Percentiles rank a stretch among this genome's conserved stretches.
These are phyloP conservation scores for Trilocha varians DNA, from an alignment of 2,888 invertebrate genomes.

Conservation along the genomic window DNA sequence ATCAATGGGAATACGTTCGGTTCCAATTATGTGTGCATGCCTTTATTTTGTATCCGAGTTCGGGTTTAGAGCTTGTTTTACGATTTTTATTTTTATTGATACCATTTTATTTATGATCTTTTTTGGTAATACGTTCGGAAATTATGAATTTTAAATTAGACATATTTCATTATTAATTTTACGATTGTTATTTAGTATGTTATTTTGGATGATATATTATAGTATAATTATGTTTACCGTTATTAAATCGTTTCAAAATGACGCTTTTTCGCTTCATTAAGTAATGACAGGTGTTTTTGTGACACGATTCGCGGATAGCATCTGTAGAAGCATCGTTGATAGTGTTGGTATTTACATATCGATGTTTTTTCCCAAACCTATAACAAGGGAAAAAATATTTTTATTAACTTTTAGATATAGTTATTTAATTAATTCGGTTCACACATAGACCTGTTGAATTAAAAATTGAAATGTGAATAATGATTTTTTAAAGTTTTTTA, in stretches of 20 bases:
- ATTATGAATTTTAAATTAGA: not conserved
- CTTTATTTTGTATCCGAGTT: slow-evolving; percentile 51
- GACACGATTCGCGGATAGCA: not conserved
- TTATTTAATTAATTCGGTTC: no score
- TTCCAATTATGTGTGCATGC: slow-evolving; percentile 61
- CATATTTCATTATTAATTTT: not conserved
- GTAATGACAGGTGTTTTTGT: not conserved
- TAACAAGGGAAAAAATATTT: no score
- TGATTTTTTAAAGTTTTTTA: no score
- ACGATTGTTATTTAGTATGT: not conserved
- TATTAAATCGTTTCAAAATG: not conserved
- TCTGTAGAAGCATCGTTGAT: not conserved
- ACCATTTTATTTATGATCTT: slow-evolving; percentile 13
- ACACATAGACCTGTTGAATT: no score
- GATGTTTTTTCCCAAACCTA: not conserved
- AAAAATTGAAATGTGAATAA: no score
- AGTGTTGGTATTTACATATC: not conserved
- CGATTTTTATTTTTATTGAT: slow-evolving; percentile 28
- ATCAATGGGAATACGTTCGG: slow-evolving; percentile 70
- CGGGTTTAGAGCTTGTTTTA: slow-evolving; percentile 31
- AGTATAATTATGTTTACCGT: not conserved
- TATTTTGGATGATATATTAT: not conserved
- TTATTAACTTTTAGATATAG: no score
- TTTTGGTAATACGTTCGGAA: not conserved
- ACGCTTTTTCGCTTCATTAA: not conserved